Percentiles rank a stretch among this genome's conserved stretches.
Conservation (phyloP, 1,140 invertebrate species). For the Leptinotarsa defecta region DNA sequence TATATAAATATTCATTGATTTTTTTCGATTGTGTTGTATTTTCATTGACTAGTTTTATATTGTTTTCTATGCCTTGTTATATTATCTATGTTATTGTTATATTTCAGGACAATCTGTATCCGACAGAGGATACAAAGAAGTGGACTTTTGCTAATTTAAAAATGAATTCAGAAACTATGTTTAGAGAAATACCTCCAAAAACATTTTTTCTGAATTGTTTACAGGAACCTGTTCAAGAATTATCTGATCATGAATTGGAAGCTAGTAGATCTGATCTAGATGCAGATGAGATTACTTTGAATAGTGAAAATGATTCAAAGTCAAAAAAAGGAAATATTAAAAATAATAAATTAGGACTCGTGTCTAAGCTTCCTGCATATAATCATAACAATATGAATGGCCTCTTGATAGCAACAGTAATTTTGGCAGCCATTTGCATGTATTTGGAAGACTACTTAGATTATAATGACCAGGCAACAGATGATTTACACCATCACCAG, state of each 20-base stretch:
- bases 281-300: neutral
- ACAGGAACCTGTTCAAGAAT: conserved; percentile 14
- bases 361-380: neutral
- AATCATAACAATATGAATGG: neutral
- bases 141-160: conserved; percentile 9
- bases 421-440: neutral
- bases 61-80: too few species aligned
- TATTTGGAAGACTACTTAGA: neutral
- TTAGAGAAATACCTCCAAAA: neutral
- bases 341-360: neutral
- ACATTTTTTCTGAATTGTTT: conserved; percentile 10
- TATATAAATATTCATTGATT: too few species aligned
- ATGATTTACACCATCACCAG: neutral
- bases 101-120: too few species aligned
- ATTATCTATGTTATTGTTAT: too few species aligned
- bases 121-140: neutral
- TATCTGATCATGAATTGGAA: conserved; percentile 14
- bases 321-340: neutral
- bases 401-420: neutral
- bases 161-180: neutral
- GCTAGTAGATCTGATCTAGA: neutral
- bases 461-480: neutral
- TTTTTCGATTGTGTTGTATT: too few species aligned
- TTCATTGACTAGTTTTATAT: too few species aligned
- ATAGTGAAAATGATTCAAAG: neutral